Base-by-base conservation (phyloP, 2,797 vertebrate genomes). In the Channa striata region DNA sequence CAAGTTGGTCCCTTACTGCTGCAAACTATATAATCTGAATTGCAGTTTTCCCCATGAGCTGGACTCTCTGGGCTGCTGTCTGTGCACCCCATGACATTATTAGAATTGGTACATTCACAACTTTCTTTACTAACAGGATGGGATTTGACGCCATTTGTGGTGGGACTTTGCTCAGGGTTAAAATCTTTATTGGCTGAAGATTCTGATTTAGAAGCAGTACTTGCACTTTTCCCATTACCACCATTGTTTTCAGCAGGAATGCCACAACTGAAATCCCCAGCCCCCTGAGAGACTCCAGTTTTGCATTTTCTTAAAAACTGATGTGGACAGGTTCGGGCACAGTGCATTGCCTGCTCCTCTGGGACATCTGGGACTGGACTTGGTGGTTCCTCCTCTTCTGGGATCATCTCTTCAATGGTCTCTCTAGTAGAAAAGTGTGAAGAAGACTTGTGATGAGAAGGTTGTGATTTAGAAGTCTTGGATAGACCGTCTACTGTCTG, bases 291-390 rank as follows among this genome's bases (percentile, higher is more conserved):
- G 1, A 57, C 1, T 60, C 42, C 52, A n/a, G 10, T 16, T 61
- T 74, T 77, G 56, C 2, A 8, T 63, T 75, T 81, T 71, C 76
- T 74, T 3, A 57, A 77, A 61, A 91, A 86, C 13, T 89, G 87
- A 50, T 90, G 85, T 0, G 83, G 75, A 6, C 87, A 91, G 0
- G 94, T 94, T 69, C 94, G 80, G 68, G 94, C 92, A 58, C 91
- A 94, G 19, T 70, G 77, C 77, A 92, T 83, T 0, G 91, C 93
- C 79, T 92, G 87, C 72, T 93, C 90, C 44, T 93, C 92, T 39
- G 90, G 73, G 21, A 92, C 59, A 44, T 92, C 89, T n/a, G 74
- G 72, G 36, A 83, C 67, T 13, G 89, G 87, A 84, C 89, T 91
- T 0, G 23, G 62, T 5, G 73, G 46, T 1, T 85, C 69, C 3